A percentile compares a stretch with the other conserved stretches of the same genome.
Evolutionary conservation across 2,797 vertebrate genomes (phyloP).

Genomic region (Propithecus perrieri): DNA sequence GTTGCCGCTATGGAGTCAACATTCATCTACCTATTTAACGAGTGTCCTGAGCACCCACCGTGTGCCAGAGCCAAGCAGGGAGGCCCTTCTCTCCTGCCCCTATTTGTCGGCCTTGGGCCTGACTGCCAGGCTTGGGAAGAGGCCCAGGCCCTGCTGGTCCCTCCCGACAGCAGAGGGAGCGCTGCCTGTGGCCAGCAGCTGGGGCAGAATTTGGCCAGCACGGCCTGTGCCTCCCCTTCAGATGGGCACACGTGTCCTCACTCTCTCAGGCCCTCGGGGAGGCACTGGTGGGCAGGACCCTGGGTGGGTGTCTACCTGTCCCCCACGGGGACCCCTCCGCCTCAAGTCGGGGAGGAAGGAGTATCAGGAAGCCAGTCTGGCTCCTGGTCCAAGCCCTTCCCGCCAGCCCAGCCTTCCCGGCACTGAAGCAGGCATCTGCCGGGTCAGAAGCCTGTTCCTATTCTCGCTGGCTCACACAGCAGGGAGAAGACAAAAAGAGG

Average conservation of each 20-base stretch:
- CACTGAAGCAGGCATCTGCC: background rate
- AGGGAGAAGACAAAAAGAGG: background rate
- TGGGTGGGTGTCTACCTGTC: background rate
- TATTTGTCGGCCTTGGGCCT: too few species aligned
- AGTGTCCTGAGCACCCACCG: background rate
- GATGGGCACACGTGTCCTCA: background rate
- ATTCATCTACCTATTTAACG: background rate
- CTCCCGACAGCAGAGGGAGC: background rate
- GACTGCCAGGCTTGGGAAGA: background rate
- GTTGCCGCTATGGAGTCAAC: background rate
- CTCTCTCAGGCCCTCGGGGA: background rate
- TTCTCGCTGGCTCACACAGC: background rate
- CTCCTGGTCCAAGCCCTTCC: background rate
- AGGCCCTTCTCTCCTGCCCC: background rate
- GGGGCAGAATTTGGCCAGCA: background rate
- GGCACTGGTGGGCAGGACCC: background rate
- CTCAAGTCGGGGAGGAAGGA: background rate
- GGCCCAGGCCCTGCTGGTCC: rapidly evolving
- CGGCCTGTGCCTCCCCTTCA: background rate
- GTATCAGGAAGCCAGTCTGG: background rate
- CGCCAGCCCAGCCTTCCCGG: background rate
- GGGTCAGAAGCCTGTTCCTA: background rate
- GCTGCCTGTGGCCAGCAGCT: rapidly evolving
- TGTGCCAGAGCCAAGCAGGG: background rate
- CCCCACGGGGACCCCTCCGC: rapidly evolving